Base-by-base conservation (phyloP, 2,113 vertebrate species). In the Forbesichthys agassizii region DNA sequence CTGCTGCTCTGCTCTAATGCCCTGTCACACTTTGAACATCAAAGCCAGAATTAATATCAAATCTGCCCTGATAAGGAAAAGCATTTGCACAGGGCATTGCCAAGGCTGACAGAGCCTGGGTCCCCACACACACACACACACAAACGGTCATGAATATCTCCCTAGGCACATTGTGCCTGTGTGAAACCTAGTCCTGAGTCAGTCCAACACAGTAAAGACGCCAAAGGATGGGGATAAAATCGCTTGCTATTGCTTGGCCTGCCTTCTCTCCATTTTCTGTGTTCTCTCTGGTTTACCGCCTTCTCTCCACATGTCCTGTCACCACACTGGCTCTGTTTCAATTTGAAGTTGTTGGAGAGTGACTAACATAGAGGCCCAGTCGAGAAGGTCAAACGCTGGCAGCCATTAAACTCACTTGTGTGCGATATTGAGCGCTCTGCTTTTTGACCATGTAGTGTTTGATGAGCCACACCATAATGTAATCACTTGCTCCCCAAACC, bases 351-450 rank as follows among this genome's bases (percentile, higher is more conserved):
- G 83, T 62, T 83, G 83, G 78, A 84, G 88, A 84, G 86, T 83
- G 80, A 88, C 83, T 83, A 84, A 87, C 82, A 75, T 68, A 61
- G 69, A 33, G 69, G 82, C 73, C 79, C 69, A 20, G 68, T 71
- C 63, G 78, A 86, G 84, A 88, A 91, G 88, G 88, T 89, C 84
- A 87, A 87, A 84, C 75, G 77, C 77, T 68, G 85, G 82, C 81
- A 58, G 71, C 88, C 84, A 88, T 87, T 88, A 89, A 80, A 86
- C 67, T 83, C 83, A 86, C 84, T 88, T 81, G 79, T 85, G 78
- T 84, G 77, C 64, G 71, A 75, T 80, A 83, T 88, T 47, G 78
- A 88, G 86, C 74, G 71, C 77, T 76, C 82, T 82, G 73, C 80
- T 76, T 80, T 84, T 67, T 80, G 79, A 85, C 79, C 81, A 73